These are phyloP conservation scores for Marronus borbonicus DNA, from an alignment of 2,888 invertebrate species.

Conservation along the genomic window DNA sequence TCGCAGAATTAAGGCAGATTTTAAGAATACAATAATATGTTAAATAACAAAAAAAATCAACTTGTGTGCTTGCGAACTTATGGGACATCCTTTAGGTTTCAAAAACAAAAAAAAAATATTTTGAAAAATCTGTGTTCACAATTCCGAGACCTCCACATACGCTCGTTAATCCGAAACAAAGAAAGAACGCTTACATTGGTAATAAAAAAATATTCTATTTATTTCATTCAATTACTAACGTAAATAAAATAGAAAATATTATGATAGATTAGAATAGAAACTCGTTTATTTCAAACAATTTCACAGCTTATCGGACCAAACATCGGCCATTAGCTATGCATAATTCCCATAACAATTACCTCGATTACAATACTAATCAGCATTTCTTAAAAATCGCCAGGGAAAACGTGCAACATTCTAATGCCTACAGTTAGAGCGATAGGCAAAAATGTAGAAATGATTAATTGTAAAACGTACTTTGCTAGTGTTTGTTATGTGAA, in stretches of 20 bases:
- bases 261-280: too few relatives aligned
- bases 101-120: too few relatives aligned
- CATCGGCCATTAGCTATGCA: slow-evolving; percentile 15
- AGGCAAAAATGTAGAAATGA: background rate
- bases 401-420: background rate
- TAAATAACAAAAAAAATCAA: too few relatives aligned
- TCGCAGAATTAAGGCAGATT: too few relatives aligned
- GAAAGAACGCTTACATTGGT: background rate
- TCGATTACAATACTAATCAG: slow-evolving; percentile 20
- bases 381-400: slow-evolving; percentile 10
- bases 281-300: slow-evolving; percentile 8
- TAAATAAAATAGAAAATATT: slow-evolving; percentile 10
- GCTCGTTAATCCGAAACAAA: too few relatives aligned
- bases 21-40: too few relatives aligned
- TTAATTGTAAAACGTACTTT: background rate
- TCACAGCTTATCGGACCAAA: slow-evolving; percentile 9
- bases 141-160: too few relatives aligned
- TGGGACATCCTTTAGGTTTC: too few relatives aligned
- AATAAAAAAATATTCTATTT: background rate
- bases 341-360: slow-evolving; percentile 18
- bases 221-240: background rate
- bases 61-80: too few relatives aligned
- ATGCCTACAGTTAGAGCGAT: too few relatives aligned
- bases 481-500: background rate
- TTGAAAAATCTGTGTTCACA: too few relatives aligned